Conservation (phyloP, 1,140 invertebrate genomes). For the Marisa cornuarietis region DNA sequence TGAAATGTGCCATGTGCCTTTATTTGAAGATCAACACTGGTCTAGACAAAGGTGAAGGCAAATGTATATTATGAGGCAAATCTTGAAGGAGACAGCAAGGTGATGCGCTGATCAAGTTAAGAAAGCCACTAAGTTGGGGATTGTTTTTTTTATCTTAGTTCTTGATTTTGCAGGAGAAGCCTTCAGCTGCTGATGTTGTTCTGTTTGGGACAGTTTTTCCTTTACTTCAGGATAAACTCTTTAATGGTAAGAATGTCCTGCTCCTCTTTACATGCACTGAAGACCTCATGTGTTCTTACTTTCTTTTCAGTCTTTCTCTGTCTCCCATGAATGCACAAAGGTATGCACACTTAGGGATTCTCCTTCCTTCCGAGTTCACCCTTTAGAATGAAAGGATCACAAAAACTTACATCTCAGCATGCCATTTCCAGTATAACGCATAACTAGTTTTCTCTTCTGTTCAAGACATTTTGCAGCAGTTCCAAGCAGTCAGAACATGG, state of each 20-base stretch:
- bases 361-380: background rate
- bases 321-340: background rate
- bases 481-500: conserved; percentile 22
- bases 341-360: background rate
- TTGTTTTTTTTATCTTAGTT: background rate
- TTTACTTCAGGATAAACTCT: conserved; percentile 10
- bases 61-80: too few species aligned
- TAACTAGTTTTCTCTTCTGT: background rate
- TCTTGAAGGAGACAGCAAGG: too few species aligned
- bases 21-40: background rate
- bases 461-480: conserved; percentile 19
- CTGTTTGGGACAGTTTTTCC: conserved; percentile 37
- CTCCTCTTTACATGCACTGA: background rate
- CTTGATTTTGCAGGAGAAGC: conserved; percentile 15
- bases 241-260: background rate
- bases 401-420: background rate
- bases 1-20: background rate
- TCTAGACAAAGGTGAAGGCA: background rate
- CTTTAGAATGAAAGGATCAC: background rate
- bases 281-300: background rate
- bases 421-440: background rate
- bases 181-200: conserved; percentile 25
- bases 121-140: background rate
- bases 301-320: background rate
- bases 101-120: too few species aligned